Base-by-base conservation (phyloP, 2,888 invertebrate species). In the Blastobasis adustella region DNA sequence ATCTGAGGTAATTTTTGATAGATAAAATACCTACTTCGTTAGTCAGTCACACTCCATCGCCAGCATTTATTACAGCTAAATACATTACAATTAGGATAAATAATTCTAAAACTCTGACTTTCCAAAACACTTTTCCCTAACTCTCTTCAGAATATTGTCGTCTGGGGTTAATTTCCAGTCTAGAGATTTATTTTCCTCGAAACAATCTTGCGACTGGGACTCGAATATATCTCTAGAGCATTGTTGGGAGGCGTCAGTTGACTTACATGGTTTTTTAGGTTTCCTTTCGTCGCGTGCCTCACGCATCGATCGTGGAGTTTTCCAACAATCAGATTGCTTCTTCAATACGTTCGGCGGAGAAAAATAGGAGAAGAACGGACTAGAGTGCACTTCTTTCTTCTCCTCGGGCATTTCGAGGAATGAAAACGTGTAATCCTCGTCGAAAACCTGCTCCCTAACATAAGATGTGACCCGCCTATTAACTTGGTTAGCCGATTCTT, bases 141-240 rank as follows among this genome's bases (percentile, higher is more conserved):
- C 66, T 54, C 76, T 68, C 57, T 78, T 80, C 42, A 87, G 73
- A 38, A 83, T 73, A 59, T 70, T 78, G 50, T 82, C 77, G 47
- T 82, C 77, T 5, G 81, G 82, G 39, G 79, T 79, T 38, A 82
- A 60, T 56, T 76, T 81, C 81, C 82, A 82, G 54, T 82, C 73
- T 38, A 74, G 58, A 51, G 66, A 61, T 45, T 61, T 74, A 3
- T 67, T 55, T 45, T 75, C 73, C 23, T 80, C 79, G 5, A 78
- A 78, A 4, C 65, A 57, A 6, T 83, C 82, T 51, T 79, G 82
- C 23, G 83, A 80, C 55, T 81, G 80, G 1, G 85, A 82, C 42
- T 83, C 86, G 55, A 88, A 87, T 10, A 88, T 52, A 58, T 88
- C 86, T 53, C 77, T 69, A n/a, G 86, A 87, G 54, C 67, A 68